Percentiles rank a stretch among this genome's conserved stretches.
Conservation (phyloP, 2,888 invertebrate genomes). For the Meandrusa payeni region DNA sequence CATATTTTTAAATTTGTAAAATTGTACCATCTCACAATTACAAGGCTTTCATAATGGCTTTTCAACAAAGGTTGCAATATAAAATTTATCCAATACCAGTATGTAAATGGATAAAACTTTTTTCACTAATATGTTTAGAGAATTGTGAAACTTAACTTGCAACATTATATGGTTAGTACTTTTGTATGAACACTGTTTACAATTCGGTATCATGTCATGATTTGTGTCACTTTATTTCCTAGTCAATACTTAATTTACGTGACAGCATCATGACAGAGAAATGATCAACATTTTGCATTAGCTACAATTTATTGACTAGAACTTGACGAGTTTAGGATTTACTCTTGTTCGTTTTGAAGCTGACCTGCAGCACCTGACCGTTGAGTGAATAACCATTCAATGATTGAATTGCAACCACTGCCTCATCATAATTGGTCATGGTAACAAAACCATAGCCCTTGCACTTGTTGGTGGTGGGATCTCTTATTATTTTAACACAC, state of each 20-base stretch:
- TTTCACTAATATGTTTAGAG: too few relatives aligned
- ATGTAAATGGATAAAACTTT: constrained; percentile 7
- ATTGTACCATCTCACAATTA: too few relatives aligned
- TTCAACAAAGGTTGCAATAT: too few relatives aligned
- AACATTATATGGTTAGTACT: constrained; percentile 53
- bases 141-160: constrained; percentile 34
- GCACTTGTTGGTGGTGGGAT: constrained; percentile 97
- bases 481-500: constrained; percentile 97
- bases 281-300: constrained; percentile 79
- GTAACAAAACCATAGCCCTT: constrained; percentile 99
- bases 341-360: constrained; percentile 97
- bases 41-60: too few relatives aligned
- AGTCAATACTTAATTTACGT: constrained; percentile 49
- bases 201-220: constrained; percentile 54
- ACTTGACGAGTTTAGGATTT: constrained; percentile 80
- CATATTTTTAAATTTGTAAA: too few relatives aligned
- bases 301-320: constrained; percentile 81
- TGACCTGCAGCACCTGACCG: constrained; percentile 97
- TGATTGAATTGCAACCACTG: constrained; percentile 96
- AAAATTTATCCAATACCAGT: constrained; percentile 5
- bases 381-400: constrained; percentile 97
- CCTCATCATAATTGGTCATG: constrained; percentile 99
- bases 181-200: constrained; percentile 47
- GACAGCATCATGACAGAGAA: constrained; percentile 74
- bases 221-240: constrained; percentile 53